These are phyloP conservation scores for Sigmodon hispidus DNA, from an alignment of 2,113 vertebrate genomes.

Conservation along the genomic window DNA sequence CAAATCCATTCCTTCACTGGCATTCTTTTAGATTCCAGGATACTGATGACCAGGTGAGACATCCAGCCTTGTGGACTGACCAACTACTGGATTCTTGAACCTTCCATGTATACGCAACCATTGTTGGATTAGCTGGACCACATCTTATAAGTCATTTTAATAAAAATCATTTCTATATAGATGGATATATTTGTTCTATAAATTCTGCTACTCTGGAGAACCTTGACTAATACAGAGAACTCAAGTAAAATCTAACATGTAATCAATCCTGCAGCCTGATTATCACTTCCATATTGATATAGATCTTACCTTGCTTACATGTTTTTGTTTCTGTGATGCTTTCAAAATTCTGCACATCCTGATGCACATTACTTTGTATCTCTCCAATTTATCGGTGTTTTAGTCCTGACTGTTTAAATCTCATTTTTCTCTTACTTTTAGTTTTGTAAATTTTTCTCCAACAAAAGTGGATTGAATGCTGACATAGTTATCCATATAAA, in stretches of 20 bases:
- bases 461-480: background rate
- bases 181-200: background rate
- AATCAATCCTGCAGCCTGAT: background rate
- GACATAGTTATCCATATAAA: background rate
- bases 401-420: background rate
- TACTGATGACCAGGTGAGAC: background rate
- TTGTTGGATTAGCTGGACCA: background rate
- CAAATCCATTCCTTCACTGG: background rate
- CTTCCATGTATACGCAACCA: background rate
- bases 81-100: background rate
- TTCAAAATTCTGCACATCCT: background rate
- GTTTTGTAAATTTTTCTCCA: background rate
- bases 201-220: background rate
- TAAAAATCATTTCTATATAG: background rate
- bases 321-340: background rate
- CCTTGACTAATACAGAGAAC: background rate
- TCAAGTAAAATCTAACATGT: background rate
- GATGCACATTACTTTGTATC: background rate
- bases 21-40: background rate
- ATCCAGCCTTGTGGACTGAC: background rate
- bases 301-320: background rate
- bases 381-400: background rate
- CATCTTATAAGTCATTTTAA: background rate
- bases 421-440: background rate
- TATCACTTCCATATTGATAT: background rate